A percentile compares a stretch with the other conserved stretches of the same genome.
These are phyloP conservation scores for Petrocephalus schoutedeni DNA, from an alignment of 2,797 vertebrate species.

Conservation along the genomic window DNA sequence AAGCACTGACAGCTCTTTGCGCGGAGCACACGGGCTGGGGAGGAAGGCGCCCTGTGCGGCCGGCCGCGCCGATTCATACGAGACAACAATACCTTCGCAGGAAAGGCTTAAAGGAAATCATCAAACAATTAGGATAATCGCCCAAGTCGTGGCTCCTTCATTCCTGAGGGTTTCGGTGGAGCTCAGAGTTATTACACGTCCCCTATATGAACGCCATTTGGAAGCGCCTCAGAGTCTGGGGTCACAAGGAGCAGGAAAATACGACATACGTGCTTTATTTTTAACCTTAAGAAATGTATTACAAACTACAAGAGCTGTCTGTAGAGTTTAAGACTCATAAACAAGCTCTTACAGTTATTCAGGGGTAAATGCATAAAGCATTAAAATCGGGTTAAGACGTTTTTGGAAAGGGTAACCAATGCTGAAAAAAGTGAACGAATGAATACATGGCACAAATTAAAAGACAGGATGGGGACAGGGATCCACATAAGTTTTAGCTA, in stretches of 20 bases:
- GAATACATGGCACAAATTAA: not conserved
- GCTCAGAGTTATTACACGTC: not conserved
- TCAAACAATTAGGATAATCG: not conserved
- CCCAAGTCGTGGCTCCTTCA: not conserved
- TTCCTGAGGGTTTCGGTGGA: constrained; percentile 4
- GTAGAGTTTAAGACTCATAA: not conserved
- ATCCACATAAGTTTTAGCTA: not conserved
- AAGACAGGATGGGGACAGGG: not conserved
- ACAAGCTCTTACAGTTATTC: not conserved
- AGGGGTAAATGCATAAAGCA: not conserved
- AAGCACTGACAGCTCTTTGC: not conserved
- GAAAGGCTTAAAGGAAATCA: constrained; percentile 1
- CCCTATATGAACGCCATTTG: not conserved
- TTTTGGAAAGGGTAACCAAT: not conserved
- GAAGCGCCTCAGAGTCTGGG: not conserved
- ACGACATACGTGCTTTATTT: not conserved
- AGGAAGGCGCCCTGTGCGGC: not conserved
- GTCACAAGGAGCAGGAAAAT: not conserved
- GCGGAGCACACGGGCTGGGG: not conserved
- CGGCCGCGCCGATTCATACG: not conserved
- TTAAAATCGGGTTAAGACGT: not conserved
- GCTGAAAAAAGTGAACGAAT: not conserved
- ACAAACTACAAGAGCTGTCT: not conserved
- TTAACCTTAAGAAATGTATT: not conserved
- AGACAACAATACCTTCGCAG: not conserved